phyloP scores from a whole-genome alignment of 2,797 vertebrate genomes.

The Toxotes lorentzi region DNA sequence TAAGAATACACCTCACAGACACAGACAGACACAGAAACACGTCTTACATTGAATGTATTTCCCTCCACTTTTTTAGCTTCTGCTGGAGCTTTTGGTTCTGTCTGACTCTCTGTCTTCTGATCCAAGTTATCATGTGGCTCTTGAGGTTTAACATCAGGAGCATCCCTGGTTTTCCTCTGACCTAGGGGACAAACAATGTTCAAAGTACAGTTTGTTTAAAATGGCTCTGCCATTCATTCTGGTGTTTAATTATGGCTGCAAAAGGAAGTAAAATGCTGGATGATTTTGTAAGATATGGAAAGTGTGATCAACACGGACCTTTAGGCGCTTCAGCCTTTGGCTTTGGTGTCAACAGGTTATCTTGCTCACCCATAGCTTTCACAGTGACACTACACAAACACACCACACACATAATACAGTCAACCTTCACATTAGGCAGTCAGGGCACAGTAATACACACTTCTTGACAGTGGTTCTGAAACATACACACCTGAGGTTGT shows the following conservation, averaged over 20 bases:
- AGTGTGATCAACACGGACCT: conserved; percentile 57
- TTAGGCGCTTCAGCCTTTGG: conserved; percentile 30
- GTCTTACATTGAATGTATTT: conserved; percentile 30
- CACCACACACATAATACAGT: conserved; percentile 14
- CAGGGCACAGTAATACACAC: neutral
- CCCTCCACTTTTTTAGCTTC: conserved; percentile 13
- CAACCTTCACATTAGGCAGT: neutral
- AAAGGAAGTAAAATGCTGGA: neutral
- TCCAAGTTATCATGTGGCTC: accelerated
- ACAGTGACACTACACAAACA: conserved; percentile 72
- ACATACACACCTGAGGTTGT: conserved; percentile 71
- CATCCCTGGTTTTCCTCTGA: conserved; percentile 25
- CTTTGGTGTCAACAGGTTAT: conserved; percentile 65
- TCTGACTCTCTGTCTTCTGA: neutral
- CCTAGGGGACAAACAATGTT: conserved; percentile 34
- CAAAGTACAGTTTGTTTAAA: neutral
- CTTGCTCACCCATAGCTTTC: conserved; percentile 55
- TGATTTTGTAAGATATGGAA: neutral
- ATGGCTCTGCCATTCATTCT: neutral
- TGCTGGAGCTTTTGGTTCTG: neutral
- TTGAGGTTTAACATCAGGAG: accelerated
- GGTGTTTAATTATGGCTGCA: neutral
- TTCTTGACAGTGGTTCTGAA: neutral
- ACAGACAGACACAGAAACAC: neutral
- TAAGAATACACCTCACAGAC: neutral